Evolutionary conservation across 2,888 invertebrate genomes (phyloP).

Genomic region (Plagodis dolabraria): DNA sequence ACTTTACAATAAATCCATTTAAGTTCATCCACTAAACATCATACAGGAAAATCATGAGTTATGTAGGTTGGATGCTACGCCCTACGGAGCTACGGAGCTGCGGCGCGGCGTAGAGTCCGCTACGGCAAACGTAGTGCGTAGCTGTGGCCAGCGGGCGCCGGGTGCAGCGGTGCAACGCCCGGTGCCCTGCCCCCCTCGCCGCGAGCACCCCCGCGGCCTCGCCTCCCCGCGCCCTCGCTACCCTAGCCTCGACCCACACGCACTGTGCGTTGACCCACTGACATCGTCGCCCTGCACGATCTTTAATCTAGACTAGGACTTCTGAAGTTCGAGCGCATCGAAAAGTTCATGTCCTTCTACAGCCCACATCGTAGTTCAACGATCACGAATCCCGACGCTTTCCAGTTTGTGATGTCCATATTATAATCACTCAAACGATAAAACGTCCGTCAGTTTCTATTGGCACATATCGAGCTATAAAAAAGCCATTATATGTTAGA

Average conservation of each 20-base stretch:
- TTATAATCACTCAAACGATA: conserved; percentile 25
- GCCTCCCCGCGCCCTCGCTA: conserved; percentile 37
- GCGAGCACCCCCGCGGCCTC: conserved; percentile 43
- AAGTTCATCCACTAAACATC: conserved; percentile 34
- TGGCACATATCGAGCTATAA: conserved; percentile 43
- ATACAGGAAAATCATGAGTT: conserved; percentile 12
- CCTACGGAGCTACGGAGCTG: conserved; percentile 46
- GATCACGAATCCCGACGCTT: conserved; percentile 13
- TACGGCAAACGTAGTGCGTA: conserved; percentile 59
- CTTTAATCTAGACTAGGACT: conserved; percentile 74
- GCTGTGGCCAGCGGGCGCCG: conserved; percentile 56
- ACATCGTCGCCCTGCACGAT: conserved; percentile 79
- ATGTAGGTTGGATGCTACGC: conserved; percentile 32
- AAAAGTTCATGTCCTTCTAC: conserved; percentile 34
- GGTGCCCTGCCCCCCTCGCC: conserved; percentile 48
- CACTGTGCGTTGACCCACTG: conserved; percentile 84
- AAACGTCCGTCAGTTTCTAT: conserved; percentile 48
- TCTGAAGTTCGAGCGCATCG: conserved; percentile 47
- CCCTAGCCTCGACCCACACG: conserved; percentile 61
- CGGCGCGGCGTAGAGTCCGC: conserved; percentile 45
- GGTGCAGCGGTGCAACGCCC: conserved; percentile 79
- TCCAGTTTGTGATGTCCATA: conserved; percentile 24
- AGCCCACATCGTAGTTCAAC: conserved; percentile 23
- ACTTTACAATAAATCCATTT: conserved; percentile 22
- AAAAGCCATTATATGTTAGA: conserved; percentile 48